Evolutionary conservation across 2,888 invertebrate species (phyloP).

Genomic region (Geotrupes spiniger): DNA sequence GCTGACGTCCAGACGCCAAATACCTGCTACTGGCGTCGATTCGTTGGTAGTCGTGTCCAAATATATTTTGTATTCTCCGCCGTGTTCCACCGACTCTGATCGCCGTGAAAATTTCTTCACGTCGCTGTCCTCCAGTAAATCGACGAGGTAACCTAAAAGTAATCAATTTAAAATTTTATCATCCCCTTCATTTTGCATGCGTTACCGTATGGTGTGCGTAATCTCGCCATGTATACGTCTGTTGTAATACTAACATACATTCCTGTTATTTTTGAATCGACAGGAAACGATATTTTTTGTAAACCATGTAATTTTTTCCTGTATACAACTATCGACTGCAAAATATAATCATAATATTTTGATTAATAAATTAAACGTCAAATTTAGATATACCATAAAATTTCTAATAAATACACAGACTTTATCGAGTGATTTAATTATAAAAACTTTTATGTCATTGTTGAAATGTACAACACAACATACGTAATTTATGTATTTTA

Average conservation of each 20-base stretch:
- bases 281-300: constrained; percentile 47
- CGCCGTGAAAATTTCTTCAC: constrained; percentile 51
- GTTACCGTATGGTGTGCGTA: constrained; percentile 38
- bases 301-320: constrained; percentile 26
- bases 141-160: constrained; percentile 52
- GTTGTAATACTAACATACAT: constrained; percentile 36
- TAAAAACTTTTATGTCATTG: too few species aligned
- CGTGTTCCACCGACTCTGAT: constrained; percentile 39
- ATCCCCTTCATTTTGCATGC: too few species aligned
- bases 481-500: too few species aligned
- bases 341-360: constrained; percentile 7
- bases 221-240: constrained; percentile 24
- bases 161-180: too few species aligned
- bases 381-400: not conserved
- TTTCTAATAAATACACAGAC: too few species aligned
- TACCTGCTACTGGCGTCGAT: constrained; percentile 33
- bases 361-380: not conserved
- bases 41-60: constrained; percentile 30
- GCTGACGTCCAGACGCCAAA: constrained; percentile 38
- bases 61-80: constrained; percentile 35
- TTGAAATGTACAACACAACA: too few species aligned
- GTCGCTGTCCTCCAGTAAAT: constrained; percentile 52
- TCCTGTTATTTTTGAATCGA: constrained; percentile 43
- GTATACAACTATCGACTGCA: constrained; percentile 28
- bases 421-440: too few species aligned